Evolutionary conservation across 2,888 invertebrate species (phyloP), one percentile per base, ranked within the genome.

Genomic region (Choristoneura rosaceana): DNA sequence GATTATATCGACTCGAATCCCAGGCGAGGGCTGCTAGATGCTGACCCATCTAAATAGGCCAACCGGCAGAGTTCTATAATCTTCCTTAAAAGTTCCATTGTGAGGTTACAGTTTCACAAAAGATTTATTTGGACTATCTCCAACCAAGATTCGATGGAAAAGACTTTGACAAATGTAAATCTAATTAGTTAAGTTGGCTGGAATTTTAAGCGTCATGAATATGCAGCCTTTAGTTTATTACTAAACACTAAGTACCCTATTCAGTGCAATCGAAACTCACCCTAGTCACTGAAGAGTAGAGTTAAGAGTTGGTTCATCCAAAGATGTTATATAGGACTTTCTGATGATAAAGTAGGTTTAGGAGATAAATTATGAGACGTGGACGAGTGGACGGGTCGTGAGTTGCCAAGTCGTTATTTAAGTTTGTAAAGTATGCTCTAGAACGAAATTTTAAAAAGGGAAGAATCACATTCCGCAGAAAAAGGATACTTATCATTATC

Each of bases 331-430:
- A 25, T 55, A 55, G 12, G 55, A 12, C 12, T 55, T 17, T 55
- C 12, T n/a, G 25, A 55, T 12, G 25, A 10, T 55, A 3, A 25
- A 25, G 4, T 12, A 0, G 0, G 25, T 10, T 10, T 55, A 17
- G 66, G n/a, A 67, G 66, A 71, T 71, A 66, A 66, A 71, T 71
- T 71, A 71, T 71, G 68, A 50, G 38, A 12, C 4, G 33, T 62
- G 71, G 38, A 66, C 41, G 43, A 33, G 60, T 60, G 71, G 38
- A 66, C 41, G 43, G 41, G 60, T 60, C 52, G 47, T 33, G 60
- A 60, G 60, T 52, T 71, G 71, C 71, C 66, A 71, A 67, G 71
- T 71, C 66, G 71, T 66, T 71, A 62, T 71, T 71, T 61, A 67
- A 71, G 71, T 66, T 65, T 17, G 45, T 9, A 10, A 17, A 38